Evolutionary conservation across 1,140 invertebrate genomes (phyloP).

Genomic region (Drosophila malerkotliana): DNA sequence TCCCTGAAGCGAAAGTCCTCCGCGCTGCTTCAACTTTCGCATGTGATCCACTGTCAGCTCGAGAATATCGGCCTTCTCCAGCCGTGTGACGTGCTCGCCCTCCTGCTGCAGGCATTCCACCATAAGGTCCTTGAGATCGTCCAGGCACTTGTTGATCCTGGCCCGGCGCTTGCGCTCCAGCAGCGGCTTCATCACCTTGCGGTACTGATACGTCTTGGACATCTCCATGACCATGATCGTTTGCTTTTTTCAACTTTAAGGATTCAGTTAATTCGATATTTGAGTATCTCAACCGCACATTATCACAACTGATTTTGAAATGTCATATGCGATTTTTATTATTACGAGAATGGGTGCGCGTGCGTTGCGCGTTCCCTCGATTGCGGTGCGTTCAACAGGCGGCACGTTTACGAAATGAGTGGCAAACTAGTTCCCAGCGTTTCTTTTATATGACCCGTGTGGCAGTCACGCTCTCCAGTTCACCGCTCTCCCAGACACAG

Average conservation of each 20-base stretch:
- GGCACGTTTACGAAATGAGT: constrained; percentile 78
- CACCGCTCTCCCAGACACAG: constrained; percentile 24
- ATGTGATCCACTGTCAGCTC: constrained; percentile 98
- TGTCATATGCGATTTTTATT: constrained; percentile 15
- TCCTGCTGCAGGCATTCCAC: constrained; percentile 94
- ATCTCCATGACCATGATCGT: constrained; percentile 83
- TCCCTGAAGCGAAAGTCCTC: constrained; percentile 78
- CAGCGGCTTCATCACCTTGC: constrained; percentile 98
- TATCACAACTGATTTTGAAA: constrained; percentile 52
- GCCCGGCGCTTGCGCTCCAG: constrained; percentile 96
- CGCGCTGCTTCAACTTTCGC: constrained; percentile 89
- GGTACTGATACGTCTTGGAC: constrained; percentile 95
- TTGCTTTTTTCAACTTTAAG: constrained; percentile 28
- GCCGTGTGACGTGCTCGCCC: constrained; percentile 92
- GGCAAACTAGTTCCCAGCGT: constrained; percentile 76
- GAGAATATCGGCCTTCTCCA: constrained; percentile 99
- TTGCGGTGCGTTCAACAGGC: constrained; percentile 73
- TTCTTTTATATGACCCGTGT: constrained; percentile 72
- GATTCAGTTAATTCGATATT: constrained; percentile 5
- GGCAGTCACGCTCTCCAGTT: constrained; percentile 42
- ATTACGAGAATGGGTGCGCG: constrained; percentile 44
- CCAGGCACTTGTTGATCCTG: constrained; percentile 96
- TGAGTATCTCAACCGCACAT: constrained; percentile 52
- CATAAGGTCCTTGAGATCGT: constrained; percentile 97
- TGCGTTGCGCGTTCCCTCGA: constrained; percentile 49